A percentile compares a stretch with the other conserved stretches of the same genome.
These are phyloP conservation scores for Myocastor coypus DNA, from an alignment of 2,113 vertebrate genomes.

Conservation along the genomic window DNA sequence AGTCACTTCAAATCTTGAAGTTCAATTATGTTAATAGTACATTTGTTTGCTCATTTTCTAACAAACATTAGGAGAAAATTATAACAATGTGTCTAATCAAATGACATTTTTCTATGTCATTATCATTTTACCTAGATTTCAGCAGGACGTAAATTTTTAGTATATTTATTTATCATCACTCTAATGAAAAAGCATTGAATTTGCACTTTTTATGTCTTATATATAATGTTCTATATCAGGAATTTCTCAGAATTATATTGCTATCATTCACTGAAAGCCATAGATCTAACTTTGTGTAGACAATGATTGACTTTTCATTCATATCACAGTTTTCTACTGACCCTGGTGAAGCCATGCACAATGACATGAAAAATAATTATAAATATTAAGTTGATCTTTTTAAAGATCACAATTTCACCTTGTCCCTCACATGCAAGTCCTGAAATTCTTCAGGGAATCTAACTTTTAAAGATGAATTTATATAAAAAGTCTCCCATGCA, in stretches of 20 bases:
- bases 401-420: constrained; percentile 10
- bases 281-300: not conserved
- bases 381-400: constrained; percentile 1
- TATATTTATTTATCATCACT: not conserved
- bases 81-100: not conserved
- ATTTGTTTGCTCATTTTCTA: not conserved
- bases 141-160: not conserved
- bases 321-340: not conserved
- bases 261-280: not conserved
- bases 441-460: not conserved
- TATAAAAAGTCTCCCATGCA: not conserved
- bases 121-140: constrained; percentile 14
- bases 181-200: not conserved
- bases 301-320: constrained; percentile 24
- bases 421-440: not conserved
- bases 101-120: not conserved
- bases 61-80: not conserved
- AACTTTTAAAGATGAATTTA: not conserved
- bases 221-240: not conserved
- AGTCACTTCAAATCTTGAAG: not conserved
- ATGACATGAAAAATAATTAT: constrained; percentile 4
- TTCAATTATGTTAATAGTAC: not conserved
- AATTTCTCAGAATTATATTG: not conserved
- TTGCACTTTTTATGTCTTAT: not conserved
- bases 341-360: not conserved